Base-by-base conservation (phyloP, 2,888 invertebrate genomes). In the Sphinx pinastri region DNA sequence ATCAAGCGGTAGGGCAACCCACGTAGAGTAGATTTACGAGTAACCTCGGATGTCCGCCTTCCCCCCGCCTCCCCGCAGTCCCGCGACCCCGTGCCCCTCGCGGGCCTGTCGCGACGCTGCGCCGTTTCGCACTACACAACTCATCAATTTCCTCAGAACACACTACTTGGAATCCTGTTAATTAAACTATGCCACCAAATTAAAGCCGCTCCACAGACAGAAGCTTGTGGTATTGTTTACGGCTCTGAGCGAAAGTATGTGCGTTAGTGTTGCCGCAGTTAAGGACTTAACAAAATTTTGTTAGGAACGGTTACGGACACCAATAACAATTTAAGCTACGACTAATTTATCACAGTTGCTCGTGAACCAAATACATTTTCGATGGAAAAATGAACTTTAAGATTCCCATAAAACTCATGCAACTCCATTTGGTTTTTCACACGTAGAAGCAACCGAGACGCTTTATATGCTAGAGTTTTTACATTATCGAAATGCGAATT, bases 81-180 rank as follows among this genome's bases (percentile, higher is more conserved):
- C 67, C 70, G 49, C 68, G 31, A 25, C n/a, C 31, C 49, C 63
- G 14, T 58, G 25, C 47, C 52, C 54, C 59, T 58, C 69, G 68
- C 58, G 13, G 16, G 67, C 70, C 69, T 68, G 55, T 38, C 73
- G 70, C 70, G 70, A 72, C 72, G 47, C 68, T 60, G 67, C 72
- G 69, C 71, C 75, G 76, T 67, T 74, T 80, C 79, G 69, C 83
- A 81, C 85, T 84, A 91, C 87, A 89, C 90, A 87, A 87, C 88
- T 91, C 92, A 93, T 92, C 90, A 91, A 92, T 92, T 92, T 88
- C 85, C 86, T 84, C 79, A 88, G 86, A 87, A 89, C 90, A 88
- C 82, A 86, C 84, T 82, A 85, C 87, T 90, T 82, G 87, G 88
- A 89, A 88, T 88, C 84, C 85, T 85, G 89, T 89, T 92, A 92